Evolutionary conservation across 2,113 vertebrate genomes (phyloP), one percentile per base, ranked within the genome.

Genomic region (Glaucidium brasilianum): DNA sequence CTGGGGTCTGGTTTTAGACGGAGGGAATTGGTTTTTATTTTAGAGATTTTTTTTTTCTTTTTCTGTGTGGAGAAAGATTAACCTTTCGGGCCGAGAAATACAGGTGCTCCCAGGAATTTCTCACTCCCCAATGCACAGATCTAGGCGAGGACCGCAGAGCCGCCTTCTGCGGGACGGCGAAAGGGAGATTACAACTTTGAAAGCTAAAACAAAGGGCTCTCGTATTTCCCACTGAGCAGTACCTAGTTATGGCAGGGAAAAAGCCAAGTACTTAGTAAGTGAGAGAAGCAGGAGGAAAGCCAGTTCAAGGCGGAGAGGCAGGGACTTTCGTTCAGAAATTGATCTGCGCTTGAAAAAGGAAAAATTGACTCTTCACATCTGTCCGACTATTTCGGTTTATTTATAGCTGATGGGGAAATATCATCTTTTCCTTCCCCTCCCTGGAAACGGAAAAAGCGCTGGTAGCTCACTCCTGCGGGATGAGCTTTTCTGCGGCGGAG

Each of bases 1-100:
- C 92, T 92, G 64, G 95, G 96, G 83, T 96, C 94, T 96, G 90
- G 66, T 90, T 95, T 94, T 94, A 94, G 90, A 94, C 68, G 29
- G 59, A 91, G 66, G 27, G 90, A 78, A 95, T 92, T 87, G 68
- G 64, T 15, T 64, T 78, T 87, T 88, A 52, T 89, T 93, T 86
- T 39, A 68, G 34, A 56, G 55, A 37, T 92, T 80, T 16, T 39
- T 93, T 74, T 9, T 11, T 12, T 20, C 20, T 75, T 86, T 88
- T 82, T 75, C 39, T 66, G 8, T 34, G 11, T 41, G 55, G 41
- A 75, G 85, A 80, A 90, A 88, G 82, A 76, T 92, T 85, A 96
- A 91, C 67, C 73, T 95, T 88, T 88, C 62, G 27, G 85, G 94
- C 74, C 37, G 67, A 94, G 49, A 90, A 83, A 94, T 92, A 85